Percentiles rank a stretch among this genome's conserved stretches.
Conservation (phyloP, 2,113 vertebrate species). For the Mormyrus iriodes region DNA sequence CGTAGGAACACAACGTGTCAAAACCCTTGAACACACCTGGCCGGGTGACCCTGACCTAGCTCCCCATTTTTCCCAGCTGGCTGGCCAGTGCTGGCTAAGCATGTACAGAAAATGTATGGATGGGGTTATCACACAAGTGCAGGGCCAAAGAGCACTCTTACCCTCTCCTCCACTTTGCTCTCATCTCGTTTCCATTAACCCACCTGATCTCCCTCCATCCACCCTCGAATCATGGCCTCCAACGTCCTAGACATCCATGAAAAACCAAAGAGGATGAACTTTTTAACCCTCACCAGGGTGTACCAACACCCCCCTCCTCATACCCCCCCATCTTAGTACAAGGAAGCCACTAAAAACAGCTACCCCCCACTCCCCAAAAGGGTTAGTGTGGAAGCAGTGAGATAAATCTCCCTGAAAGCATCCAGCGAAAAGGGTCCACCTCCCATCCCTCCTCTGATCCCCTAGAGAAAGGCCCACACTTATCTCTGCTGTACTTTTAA, state of each 20-base stretch:
- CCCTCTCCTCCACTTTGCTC: background rate
- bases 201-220: background rate
- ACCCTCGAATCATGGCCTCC: background rate
- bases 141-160: background rate
- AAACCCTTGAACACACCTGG: background rate
- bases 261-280: background rate
- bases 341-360: background rate
- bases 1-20: background rate
- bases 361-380: background rate
- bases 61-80: background rate
- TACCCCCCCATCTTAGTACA: background rate
- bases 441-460: conserved; percentile 53
- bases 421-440: conserved; percentile 40
- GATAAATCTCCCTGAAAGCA: conserved; percentile 62
- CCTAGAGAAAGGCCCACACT: conserved; percentile 56
- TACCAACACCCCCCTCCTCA: background rate
- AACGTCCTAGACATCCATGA: background rate
- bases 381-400: conserved; percentile 36
- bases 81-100: background rate
- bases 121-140: background rate
- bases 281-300: background rate
- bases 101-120: background rate
- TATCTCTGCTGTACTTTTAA: conserved; percentile 57
- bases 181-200: background rate
- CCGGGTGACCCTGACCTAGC: background rate